A percentile compares a stretch with the other conserved stretches of the same genome.
phyloP scores from a whole-genome alignment of 2,888 invertebrate genomes.

The Lepidochrysops patricia region DNA sequence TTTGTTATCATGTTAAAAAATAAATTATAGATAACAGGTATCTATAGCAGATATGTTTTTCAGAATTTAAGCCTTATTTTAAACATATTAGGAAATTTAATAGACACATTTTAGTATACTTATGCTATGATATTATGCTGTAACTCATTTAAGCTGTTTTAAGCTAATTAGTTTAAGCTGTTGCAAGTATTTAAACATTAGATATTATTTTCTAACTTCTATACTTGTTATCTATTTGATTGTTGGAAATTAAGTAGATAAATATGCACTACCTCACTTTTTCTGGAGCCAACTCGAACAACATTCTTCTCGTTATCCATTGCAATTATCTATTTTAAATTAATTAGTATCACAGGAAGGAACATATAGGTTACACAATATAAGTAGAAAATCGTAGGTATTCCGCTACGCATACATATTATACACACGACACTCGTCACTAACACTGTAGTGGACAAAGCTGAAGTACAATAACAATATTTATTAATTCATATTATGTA shows the following conservation, averaged over 20 bases:
- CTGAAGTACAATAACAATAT: constrained; percentile 19
- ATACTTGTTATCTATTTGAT: no score
- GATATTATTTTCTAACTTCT: no score
- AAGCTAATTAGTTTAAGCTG: no score
- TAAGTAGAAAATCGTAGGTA: not conserved
- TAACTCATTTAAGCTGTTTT: no score
- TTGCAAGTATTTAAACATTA: no score
- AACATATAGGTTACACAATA: constrained; percentile 12
- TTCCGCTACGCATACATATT: not conserved
- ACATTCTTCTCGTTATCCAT: constrained; percentile 66
- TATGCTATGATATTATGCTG: no score
- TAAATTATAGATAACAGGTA: no score
- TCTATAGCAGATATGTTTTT: no score
- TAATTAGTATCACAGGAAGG: constrained; percentile 5
- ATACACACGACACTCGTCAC: constrained; percentile 44
- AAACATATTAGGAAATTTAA: no score
- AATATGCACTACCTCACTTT: constrained; percentile 80
- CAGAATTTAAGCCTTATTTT: no score
- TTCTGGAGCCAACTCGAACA: constrained; percentile 86
- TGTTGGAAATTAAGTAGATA: not conserved
- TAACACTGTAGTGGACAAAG: constrained; percentile 68
- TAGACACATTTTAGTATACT: no score
- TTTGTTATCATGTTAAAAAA: no score
- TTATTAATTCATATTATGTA: constrained; percentile 6
- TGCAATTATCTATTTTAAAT: constrained; percentile 21